A percentile compares a stretch with the other conserved stretches of the same genome.
These are phyloP conservation scores for Bucorvus abyssinicus DNA, from an alignment of 2,797 vertebrate species.

Conservation along the genomic window DNA sequence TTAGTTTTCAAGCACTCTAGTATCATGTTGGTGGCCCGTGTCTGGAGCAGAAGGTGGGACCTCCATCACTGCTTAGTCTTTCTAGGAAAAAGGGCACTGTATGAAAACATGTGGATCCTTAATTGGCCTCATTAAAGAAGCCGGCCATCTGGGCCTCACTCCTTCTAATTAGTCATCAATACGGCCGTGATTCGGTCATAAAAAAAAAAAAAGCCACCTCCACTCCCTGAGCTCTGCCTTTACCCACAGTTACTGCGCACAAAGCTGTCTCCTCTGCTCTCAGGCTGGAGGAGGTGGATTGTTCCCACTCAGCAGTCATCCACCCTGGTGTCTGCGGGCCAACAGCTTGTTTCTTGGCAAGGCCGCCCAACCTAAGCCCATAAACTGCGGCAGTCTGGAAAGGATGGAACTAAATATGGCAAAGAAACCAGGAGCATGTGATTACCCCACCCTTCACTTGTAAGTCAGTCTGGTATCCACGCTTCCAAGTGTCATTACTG, in stretches of 20 bases:
- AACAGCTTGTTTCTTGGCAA: conserved; percentile 72
- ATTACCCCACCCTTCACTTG: conserved; percentile 62
- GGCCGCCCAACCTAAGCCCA: conserved; percentile 10
- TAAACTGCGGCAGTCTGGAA: conserved; percentile 65
- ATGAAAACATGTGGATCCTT: conserved; percentile 60
- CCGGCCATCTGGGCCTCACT: conserved; percentile 67
- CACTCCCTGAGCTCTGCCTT: conserved; percentile 56
- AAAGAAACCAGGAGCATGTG: conserved; percentile 50
- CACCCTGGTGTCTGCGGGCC: conserved; percentile 56
- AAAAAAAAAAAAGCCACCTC: conserved; percentile 39
- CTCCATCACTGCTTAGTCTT: conserved; percentile 44
- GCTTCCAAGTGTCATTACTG: conserved; percentile 30
- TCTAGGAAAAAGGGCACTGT: conserved; percentile 69
- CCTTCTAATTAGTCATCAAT: conserved; percentile 70
- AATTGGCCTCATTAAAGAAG: conserved; percentile 71
- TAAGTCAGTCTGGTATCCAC: conserved; percentile 29
- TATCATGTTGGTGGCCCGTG: background rate
- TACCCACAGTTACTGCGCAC: conserved; percentile 28
- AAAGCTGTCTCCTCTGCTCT: conserved; percentile 24
- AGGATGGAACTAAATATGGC: conserved; percentile 68
- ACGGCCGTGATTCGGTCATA: conserved; percentile 35
- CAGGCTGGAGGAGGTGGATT: conserved; percentile 17
- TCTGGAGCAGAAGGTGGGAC: conserved; percentile 19
- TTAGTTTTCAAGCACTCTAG: background rate
- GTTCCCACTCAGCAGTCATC: conserved; percentile 66